Conservation (phyloP, 2,113 vertebrate species). For the Anas platyrhynchos region DNA sequence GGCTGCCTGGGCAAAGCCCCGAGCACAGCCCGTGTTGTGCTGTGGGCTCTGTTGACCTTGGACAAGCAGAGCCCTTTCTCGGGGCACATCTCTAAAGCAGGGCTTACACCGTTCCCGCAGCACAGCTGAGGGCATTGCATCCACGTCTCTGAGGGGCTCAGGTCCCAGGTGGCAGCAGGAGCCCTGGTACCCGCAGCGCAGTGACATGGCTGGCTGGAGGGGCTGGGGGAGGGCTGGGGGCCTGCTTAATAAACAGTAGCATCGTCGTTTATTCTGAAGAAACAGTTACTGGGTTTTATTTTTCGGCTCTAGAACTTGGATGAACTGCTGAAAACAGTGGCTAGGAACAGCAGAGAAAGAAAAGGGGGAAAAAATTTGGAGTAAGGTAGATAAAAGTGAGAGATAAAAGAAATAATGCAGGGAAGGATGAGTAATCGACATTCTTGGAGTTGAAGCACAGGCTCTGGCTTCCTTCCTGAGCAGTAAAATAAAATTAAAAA, state of each 20-base stretch:
- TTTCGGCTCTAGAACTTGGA: not conserved
- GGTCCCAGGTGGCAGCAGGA: not conserved
- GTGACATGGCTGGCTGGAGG: not conserved
- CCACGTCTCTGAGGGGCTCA: accelerated
- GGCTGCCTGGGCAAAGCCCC: conserved; percentile 32
- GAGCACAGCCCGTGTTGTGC: not conserved
- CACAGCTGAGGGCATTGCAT: not conserved
- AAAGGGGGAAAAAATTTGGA: conserved; percentile 14
- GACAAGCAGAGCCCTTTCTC: not conserved
- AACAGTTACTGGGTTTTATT: not conserved
- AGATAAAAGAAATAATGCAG: conserved; percentile 73
- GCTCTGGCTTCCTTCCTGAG: conserved; percentile 89
- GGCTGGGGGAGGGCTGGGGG: not conserved
- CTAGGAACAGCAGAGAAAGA: not conserved
- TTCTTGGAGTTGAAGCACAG: conserved; percentile 83
- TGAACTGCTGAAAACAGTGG: not conserved
- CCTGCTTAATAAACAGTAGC: not conserved
- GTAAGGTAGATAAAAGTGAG: conserved; percentile 70
- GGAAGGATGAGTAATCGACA: conserved; percentile 78
- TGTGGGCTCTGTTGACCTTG: not conserved
- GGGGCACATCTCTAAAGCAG: not conserved
- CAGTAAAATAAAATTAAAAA: conserved; percentile 85
- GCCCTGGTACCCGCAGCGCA: accelerated
- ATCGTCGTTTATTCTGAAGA: not conserved
- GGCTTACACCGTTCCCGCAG: not conserved